Evolutionary conservation across 1,140 invertebrate species (phyloP).

Genomic region (Spodoptera frugiperda): DNA sequence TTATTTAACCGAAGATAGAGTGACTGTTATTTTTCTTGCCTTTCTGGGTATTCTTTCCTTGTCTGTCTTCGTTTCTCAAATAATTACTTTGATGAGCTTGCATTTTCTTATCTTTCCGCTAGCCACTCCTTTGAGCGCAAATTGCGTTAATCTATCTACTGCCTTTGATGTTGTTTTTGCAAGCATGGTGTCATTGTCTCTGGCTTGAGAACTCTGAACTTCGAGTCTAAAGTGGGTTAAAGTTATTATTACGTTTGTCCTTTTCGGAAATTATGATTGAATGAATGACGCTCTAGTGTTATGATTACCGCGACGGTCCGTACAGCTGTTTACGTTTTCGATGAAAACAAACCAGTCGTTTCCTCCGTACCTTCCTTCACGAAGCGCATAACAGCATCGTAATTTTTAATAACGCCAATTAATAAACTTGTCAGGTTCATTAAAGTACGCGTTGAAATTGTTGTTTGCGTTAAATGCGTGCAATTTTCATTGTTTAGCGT

Average conservation of each 20-base stretch:
- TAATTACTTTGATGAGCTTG: slow-evolving; percentile 23
- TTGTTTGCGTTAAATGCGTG: slow-evolving; percentile 38
- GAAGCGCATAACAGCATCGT: not conserved
- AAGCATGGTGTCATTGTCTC: no score
- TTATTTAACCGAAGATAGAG: not conserved
- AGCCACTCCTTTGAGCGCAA: not conserved
- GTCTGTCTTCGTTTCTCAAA: not conserved
- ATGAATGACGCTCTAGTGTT: no score
- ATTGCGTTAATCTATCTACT: no score
- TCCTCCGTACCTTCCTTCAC: slow-evolving; percentile 2
- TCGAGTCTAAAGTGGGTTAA: no score
- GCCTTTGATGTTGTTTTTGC: no score
- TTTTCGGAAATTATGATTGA: no score
- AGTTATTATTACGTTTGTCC: no score
- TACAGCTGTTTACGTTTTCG: no score
- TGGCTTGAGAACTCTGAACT: no score
- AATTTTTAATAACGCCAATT: slow-evolving; percentile 29
- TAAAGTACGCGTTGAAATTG: slow-evolving; percentile 12
- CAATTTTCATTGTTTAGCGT: slow-evolving; percentile 35
- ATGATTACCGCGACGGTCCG: no score
- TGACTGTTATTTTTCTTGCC: not conserved
- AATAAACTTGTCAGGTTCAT: slow-evolving; percentile 19
- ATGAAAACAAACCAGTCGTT: not conserved
- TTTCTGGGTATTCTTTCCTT: not conserved
- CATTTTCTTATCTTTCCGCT: slow-evolving; percentile 25